A percentile compares a stretch with the other conserved stretches of the same genome.
Evolutionary conservation across 1,140 invertebrate species (phyloP).

Genomic region (Eufriesea mexicana): DNA sequence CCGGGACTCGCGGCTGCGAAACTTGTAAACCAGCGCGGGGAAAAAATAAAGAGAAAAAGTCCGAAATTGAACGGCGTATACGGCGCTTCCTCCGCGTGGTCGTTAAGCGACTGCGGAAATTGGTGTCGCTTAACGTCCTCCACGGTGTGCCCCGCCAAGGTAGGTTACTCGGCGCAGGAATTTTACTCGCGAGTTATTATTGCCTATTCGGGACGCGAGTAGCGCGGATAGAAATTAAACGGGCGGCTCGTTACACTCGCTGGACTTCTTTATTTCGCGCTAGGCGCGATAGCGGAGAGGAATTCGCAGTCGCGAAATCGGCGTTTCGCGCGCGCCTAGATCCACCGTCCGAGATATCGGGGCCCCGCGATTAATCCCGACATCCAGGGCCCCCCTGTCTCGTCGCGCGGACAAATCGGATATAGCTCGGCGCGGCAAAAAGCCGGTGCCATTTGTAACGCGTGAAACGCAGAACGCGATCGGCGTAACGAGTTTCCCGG

Average conservation of each 20-base stretch:
- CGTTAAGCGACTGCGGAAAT: slow-evolving; percentile 11
- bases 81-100: neutral
- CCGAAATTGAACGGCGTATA: slow-evolving; percentile 5
- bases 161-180: slow-evolving; percentile 12
- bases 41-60: neutral
- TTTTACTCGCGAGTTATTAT: neutral
- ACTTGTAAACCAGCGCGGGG: too few species aligned
- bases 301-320: too few species aligned
- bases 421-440: neutral
- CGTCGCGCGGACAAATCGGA: neutral
- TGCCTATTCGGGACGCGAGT: neutral
- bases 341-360: too few species aligned
- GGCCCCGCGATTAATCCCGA: neutral
- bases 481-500: neutral
- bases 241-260: neutral
- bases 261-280: too few species aligned
- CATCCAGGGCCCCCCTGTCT: neutral
- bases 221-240: neutral
- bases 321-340: too few species aligned
- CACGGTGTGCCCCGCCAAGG: neutral
- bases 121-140: slow-evolving; percentile 5
- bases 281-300: too few species aligned
- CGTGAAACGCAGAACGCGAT: neutral
- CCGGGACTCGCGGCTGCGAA: too few species aligned
- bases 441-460: slow-evolving; percentile 5